These are phyloP conservation scores for Solenodon paradoxus DNA, from an alignment of 2,113 vertebrate species.

Conservation along the genomic window DNA sequence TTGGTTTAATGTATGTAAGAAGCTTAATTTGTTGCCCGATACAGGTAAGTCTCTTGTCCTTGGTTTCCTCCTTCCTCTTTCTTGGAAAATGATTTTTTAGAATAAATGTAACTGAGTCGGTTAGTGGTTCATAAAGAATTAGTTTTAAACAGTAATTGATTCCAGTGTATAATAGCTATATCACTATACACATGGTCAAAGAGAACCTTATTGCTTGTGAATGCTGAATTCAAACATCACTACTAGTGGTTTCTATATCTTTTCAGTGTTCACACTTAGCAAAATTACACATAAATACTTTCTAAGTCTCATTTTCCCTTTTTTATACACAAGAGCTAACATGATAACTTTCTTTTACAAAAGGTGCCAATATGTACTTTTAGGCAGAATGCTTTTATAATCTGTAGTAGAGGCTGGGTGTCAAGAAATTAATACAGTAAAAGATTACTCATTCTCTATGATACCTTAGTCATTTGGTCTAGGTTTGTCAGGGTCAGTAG, in stretches of 20 bases:
- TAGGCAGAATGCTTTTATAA: background rate
- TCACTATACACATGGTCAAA: background rate
- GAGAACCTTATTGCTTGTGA: background rate
- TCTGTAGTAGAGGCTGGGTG: background rate
- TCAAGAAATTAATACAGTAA: background rate
- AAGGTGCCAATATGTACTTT: background rate
- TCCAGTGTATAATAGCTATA: background rate
- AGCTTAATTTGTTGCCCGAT: background rate
- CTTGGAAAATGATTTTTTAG: background rate
- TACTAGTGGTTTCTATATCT: background rate
- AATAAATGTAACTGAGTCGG: background rate
- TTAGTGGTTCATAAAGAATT: background rate
- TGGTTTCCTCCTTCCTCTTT: background rate
- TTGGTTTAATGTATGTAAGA: background rate
- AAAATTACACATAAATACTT: background rate
- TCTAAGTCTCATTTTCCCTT: background rate
- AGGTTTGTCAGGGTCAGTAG: background rate
- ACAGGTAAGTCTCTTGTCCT: background rate
- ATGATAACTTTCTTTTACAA: background rate
- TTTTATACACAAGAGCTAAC: background rate
- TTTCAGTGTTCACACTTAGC: background rate
- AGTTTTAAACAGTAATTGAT: background rate
- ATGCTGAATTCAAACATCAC: background rate
- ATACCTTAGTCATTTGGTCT: background rate
- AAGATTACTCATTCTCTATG: background rate